Evolutionary conservation across 2,888 invertebrate species (phyloP).

Genomic region (Ochropacha duplaris): DNA sequence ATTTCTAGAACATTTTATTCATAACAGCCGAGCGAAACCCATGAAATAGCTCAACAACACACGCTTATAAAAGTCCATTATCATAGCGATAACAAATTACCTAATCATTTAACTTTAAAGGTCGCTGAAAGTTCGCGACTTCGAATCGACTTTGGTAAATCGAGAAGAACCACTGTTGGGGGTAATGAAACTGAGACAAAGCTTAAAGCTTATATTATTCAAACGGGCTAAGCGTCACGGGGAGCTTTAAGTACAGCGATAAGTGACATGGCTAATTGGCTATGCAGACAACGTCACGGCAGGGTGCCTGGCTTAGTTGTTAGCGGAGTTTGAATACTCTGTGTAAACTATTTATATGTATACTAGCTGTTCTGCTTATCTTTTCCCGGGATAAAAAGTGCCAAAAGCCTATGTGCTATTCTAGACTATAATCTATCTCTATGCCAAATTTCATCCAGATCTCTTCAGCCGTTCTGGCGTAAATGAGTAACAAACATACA

Average conservation of each 20-base stretch:
- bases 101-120: neutral
- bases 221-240: constrained; percentile 8
- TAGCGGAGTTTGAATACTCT: neutral
- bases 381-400: no score
- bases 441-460: no score
- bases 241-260: constrained; percentile 9
- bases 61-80: neutral
- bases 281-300: constrained; percentile 14
- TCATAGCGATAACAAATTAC: neutral
- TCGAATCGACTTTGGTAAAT: neutral
- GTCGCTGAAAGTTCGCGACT: neutral
- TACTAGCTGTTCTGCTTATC: neutral
- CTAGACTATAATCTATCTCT: no score
- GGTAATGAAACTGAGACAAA: neutral
- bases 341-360: neutral
- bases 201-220: neutral
- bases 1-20: no score
- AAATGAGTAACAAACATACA: no score
- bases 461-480: no score
- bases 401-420: no score
- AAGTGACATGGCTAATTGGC: constrained; percentile 26
- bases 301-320: neutral
- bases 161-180: neutral
- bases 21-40: neutral
- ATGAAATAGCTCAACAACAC: neutral